Base-by-base conservation (phyloP, 2,113 vertebrate species). In the Gambusia holbrooki region DNA sequence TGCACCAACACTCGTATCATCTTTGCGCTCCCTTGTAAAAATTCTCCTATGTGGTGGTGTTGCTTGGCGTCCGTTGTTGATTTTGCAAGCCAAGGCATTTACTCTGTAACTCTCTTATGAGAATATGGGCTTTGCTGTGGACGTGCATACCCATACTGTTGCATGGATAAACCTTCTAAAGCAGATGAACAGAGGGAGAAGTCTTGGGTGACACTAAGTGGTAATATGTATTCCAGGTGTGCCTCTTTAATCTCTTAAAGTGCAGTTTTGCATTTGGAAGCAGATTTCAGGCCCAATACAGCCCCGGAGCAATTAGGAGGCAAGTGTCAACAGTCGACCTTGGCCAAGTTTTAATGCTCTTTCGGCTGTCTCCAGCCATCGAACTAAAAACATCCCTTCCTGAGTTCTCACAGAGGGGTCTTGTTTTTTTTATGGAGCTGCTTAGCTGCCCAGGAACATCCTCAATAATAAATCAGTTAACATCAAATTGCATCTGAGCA, bases 191-290 rank as follows among this genome's bases (percentile, higher is more conserved):
- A 22, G 29, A 80, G 54, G 63, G 58, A 66, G n/a, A 87, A 69
- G 70, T 82, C 69, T 76, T 76, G 69, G 68, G 58, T 69, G 85
- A 84, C 58, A 80, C 81, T 85, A 84, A 84, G 80, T 73, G 74
- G 81, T 78, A 64, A 84, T 84, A 87, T 86, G 87, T 87, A 90
- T 86, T 90, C 80, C 85, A 92, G 87, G 87, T 86, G 84, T 83
- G 88, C 91, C 76, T 86, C 79, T 73, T 82, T 84, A 90, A 92
- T 91, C 85, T 90, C 76, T 87, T 89, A 87, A 89, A 94, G 83
- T 90, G 85, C 85, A 84, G 71, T 87, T 92, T 86, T 90, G 82
- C 80, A 90, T 90, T 89, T 92, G 82, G 85, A 89, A 87, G 84
- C 88, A 79, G 85, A 88, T 79, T 88, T 85, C 71, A 77, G 63